Base-by-base conservation (phyloP, 2,888 invertebrate genomes). In the Leptopilina syphax region DNA sequence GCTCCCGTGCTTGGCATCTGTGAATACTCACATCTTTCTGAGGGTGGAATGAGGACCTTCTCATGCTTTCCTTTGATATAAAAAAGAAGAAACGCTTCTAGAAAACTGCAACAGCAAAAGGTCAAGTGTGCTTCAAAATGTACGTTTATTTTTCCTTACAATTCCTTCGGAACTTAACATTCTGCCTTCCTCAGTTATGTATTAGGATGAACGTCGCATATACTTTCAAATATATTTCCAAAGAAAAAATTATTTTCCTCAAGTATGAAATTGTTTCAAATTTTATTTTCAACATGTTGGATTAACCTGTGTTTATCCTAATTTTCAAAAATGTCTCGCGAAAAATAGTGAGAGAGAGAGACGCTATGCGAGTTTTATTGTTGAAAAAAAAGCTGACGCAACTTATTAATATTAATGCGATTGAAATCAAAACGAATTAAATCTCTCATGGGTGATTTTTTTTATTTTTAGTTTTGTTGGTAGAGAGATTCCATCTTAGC, bases 1-100 rank as follows among this genome's bases (percentile, higher is more conserved):
- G 84, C 79, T 82, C 86, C 86, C 90, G 90, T 90, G 89, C 88
- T 85, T 87, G 81, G 90, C 88, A 90, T 90, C 86, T 85, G 83
- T 85, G 89, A 90, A 84, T 85, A 81, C 79, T 80, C 84, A 76
- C 73, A 79, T 81, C 80, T 82, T 79, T 81, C 79, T 24, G 78
- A 81, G 81, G 80, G 83, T 73, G 73, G 73, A 73, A 73, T 57
- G 57, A 73, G 73, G 57, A 41, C 57, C 73, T 34, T 73, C 73
- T 73, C 34, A 27, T 73, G 57, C 9, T 34, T 73, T 73, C 57
- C 73, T 73, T 57, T 34, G 24, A n/a, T 9, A 34, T 34, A 10
- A 34, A 73, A 18, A 57, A 5, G 34, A 73, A 57, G 27, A 57
- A n/a, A 57, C 54, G 73, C 54, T 54, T 34, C 73, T 57, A 27